phyloP scores from a whole-genome alignment of 2,797 vertebrate species.

The Phalanger gymnotis region DNA sequence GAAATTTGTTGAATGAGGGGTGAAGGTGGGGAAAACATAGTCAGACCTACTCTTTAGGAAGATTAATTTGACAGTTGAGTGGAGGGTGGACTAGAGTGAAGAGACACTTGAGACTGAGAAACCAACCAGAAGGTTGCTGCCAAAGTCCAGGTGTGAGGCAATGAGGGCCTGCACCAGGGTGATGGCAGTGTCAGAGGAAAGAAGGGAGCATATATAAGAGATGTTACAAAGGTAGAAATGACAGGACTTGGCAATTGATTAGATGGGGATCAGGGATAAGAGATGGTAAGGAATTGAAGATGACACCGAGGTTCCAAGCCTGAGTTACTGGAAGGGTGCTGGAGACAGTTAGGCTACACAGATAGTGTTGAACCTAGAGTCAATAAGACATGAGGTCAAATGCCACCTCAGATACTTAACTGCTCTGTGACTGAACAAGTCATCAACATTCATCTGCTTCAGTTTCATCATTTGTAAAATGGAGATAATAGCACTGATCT shows the following conservation, averaged over 20 bases:
- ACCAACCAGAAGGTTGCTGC: not conserved
- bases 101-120: not conserved
- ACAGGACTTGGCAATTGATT: not conserved
- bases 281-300: not conserved
- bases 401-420: not conserved
- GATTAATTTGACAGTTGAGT: not conserved
- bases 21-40: not conserved
- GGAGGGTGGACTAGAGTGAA: not conserved
- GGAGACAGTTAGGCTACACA: not conserved
- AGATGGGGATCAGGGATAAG: not conserved
- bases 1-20: not conserved
- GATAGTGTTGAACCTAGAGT: not conserved
- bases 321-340: not conserved
- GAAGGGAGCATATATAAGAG: not conserved
- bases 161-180: not conserved
- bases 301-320: not conserved
- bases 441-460: not conserved
- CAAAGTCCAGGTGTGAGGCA: not conserved
- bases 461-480: not conserved
- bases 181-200: not conserved
- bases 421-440: not conserved
- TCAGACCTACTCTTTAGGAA: not conserved
- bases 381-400: not conserved
- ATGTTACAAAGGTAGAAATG: not conserved
- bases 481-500: not conserved